Evolutionary conservation across 2,888 invertebrate species (phyloP).

Genomic region (Lasioglossum zephyrum): DNA sequence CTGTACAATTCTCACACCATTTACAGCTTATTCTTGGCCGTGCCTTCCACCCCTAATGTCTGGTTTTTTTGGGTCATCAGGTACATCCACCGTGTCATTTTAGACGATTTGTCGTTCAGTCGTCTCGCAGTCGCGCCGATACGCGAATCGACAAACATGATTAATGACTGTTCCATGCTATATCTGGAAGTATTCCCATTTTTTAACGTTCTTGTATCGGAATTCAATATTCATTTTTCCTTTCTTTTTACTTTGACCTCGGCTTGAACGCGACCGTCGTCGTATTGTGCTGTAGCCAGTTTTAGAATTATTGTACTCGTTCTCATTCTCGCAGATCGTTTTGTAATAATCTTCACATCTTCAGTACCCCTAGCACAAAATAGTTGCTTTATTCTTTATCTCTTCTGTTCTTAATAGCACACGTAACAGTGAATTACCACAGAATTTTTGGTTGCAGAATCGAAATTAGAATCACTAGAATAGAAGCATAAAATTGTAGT

Average conservation of each 20-base stretch:
- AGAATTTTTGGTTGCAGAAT: too few relatives aligned
- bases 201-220: not conserved
- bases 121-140: constrained; percentile 18
- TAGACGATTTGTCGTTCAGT: constrained; percentile 37
- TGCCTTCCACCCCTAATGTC: constrained; percentile 42
- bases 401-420: too few relatives aligned
- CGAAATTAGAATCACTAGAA: too few relatives aligned
- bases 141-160: constrained; percentile 19
- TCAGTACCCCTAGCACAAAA: not conserved
- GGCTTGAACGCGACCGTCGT: not conserved
- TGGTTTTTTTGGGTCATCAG: constrained; percentile 44
- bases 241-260: not conserved
- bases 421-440: too few relatives aligned
- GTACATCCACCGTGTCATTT: constrained; percentile 39
- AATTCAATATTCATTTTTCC: not conserved
- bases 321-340: not conserved
- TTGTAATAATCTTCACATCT: not conserved
- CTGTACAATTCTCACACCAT: constrained; percentile 40
- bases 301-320: not conserved
- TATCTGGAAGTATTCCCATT: constrained; percentile 9
- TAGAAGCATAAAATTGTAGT: too few relatives aligned
- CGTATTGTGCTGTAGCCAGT: not conserved
- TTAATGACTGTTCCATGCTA: constrained; percentile 31
- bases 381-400: too few relatives aligned
- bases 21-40: constrained; percentile 44